phyloP scores from a whole-genome alignment of 2,888 invertebrate genomes.

The Acronicta psi region DNA sequence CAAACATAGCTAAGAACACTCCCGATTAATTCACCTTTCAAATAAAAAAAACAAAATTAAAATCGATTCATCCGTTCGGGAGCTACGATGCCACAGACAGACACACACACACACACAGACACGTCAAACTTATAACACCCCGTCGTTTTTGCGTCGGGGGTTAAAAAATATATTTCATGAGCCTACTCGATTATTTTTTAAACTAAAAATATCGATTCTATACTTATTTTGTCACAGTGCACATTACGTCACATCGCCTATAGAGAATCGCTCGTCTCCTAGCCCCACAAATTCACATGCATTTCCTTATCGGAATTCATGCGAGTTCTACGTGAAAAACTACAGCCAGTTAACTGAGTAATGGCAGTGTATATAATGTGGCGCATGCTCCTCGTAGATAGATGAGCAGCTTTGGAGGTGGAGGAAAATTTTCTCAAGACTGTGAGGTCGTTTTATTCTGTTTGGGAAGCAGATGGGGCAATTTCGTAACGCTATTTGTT shows the following conservation, averaged over 20 bases:
- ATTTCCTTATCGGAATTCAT: conserved; percentile 58
- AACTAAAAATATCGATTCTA: too few relatives aligned
- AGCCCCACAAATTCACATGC: conserved; percentile 48
- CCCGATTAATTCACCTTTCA: too few relatives aligned
- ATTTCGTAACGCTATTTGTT: conserved; percentile 4
- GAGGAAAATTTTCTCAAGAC: conserved; percentile 28
- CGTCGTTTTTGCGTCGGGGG: too few relatives aligned
- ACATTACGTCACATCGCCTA: conserved; percentile 2
- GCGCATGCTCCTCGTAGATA: conserved; percentile 44
- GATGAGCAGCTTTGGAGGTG: conserved; percentile 38
- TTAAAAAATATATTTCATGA: too few relatives aligned
- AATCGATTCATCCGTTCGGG: too few relatives aligned
- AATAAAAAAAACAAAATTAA: too few relatives aligned
- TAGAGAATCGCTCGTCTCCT: conserved; percentile 30
- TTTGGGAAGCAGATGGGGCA: conserved; percentile 17
- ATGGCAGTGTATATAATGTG: conserved; percentile 51
- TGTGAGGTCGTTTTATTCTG: conserved; percentile 28
- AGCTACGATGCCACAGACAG: too few relatives aligned
- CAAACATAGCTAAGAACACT: too few relatives aligned
- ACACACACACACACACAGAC: too few relatives aligned
- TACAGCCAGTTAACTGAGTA: conserved; percentile 60
- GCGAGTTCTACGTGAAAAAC: conserved; percentile 59
- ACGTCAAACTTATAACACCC: too few relatives aligned
- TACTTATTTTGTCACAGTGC: too few relatives aligned
- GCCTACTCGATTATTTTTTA: too few relatives aligned